Base-by-base conservation (phyloP, 1,140 invertebrate species). In the Phthorimaea operculella region DNA sequence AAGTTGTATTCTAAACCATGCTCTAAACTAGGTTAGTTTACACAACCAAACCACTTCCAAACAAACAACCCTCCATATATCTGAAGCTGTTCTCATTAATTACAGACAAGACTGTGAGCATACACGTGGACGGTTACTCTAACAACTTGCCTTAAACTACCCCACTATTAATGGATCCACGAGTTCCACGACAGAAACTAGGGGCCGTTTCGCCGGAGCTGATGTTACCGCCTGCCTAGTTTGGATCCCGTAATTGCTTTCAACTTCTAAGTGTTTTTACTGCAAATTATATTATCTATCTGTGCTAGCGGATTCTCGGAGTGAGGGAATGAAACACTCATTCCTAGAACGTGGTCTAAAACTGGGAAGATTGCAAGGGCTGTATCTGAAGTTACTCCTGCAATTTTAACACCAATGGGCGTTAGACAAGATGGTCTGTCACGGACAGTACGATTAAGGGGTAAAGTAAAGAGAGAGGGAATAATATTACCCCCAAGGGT, bases 401-500 rank as follows among this genome's bases (percentile, higher is more conserved):
- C 21, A 28, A 28, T 6, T 28, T 2, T 28, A 28, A 28, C 21
- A 6, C 21, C 6, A 6, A 28, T 28, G 21, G 21, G 21, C 21
- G 21, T 28, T 28, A 28, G 2, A 28, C 21, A 28, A 28, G 21
- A 28, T 16, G 1, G n/a, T 50, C 48, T 50, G 48, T 50, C 18
- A 28, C 48, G 48, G 6, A 14, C 48, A 50, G 48, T 14, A 28
- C 21, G 17, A 50, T 53, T 54, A 62, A 62, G 56, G 65, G 54
- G 65, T 55, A 57, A 47, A 47, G 8, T 39, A 39, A 39, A 47
- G 44, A 16, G 11, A 42, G 54, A 57, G 62, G 58, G 60, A 60
- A 28, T 51, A 56, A 52, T 56, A 52, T 53, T 56, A 62, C 50
- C 50, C 55, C 52, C 14, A 16, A 33, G 60, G 68, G 67, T 69